Evolutionary conservation across 2,797 vertebrate genomes (phyloP), one percentile per base, ranked within the genome.

Genomic region (Adelosebastes latens): DNA sequence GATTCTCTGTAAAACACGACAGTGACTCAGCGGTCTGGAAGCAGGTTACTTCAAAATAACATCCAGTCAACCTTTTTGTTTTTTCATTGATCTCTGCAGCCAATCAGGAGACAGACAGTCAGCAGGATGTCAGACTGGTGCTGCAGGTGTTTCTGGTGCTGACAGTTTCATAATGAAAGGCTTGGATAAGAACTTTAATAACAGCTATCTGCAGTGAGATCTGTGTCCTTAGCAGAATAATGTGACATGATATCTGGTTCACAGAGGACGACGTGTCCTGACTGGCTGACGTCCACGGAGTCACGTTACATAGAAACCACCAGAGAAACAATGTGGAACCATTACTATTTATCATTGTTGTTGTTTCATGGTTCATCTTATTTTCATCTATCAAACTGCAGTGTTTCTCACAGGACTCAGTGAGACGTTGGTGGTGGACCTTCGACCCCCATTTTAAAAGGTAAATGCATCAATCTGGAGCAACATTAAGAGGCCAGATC

Each of bases 141-240:
- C 20, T 42, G 20, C 34, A 25, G 12, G 12, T 39, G 34, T 39
- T 42, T 14, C 34, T 63, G 62, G 2, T 20, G 27, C 78, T 46
- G 87, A 77, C 82, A 71, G 79, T 91, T 93, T 93, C 90, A 94
- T 96, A 96, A 96, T 90, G 94, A 93, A 93, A 92, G 78, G 70
- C 61, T 81, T 58, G 89, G 97, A 98, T 97, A 97, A 97, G 95
- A 97, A 96, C 95, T 97, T 97, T 97, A 98, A 98, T 98, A 98
- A 97, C 83, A 89, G 92, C 94, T 97, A 96, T 97, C 96, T 93
- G 81, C 80, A 75, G 63, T 59, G 81, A 80, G 87, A 95, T 89
- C 80, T 34, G 74, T 82, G 78, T 71, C 88, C 86, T 94, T 86
- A 85, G 94, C 18, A 46, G 42, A 46, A 78, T 82, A 82, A 96